These are phyloP conservation scores for Cotesia congregata DNA, from an alignment of 2,888 invertebrate genomes.

Conservation along the genomic window DNA sequence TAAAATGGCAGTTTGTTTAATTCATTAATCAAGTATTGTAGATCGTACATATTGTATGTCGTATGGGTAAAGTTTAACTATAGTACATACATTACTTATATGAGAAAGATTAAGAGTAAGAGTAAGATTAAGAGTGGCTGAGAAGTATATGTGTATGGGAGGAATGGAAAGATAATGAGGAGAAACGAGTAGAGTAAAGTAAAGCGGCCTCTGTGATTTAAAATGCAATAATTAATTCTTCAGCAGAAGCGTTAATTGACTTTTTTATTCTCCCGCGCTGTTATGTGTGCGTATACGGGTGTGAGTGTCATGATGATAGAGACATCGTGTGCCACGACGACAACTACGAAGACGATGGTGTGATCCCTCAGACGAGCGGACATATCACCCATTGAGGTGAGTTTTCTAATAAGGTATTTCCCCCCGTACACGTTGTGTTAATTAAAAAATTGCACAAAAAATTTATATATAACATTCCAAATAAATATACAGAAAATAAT, in stretches of 20 bases:
- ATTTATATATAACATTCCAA: slow-evolving; percentile 10
- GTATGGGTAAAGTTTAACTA: not conserved
- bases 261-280: slow-evolving; percentile 29
- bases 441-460: slow-evolving; percentile 34
- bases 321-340: slow-evolving; percentile 23
- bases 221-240: slow-evolving; percentile 30
- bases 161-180: slow-evolving; percentile 16
- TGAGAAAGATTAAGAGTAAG: not conserved
- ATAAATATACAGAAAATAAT: not conserved
- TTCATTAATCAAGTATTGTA: slow-evolving; percentile 11
- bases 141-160: not conserved
- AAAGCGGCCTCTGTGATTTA: slow-evolving; percentile 16
- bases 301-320: slow-evolving; percentile 23
- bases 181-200: not conserved
- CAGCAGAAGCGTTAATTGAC: slow-evolving; percentile 33
- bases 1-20: slow-evolving; percentile 10
- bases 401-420: slow-evolving; percentile 38
- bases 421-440: slow-evolving; percentile 19
- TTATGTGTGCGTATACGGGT: slow-evolving; percentile 8
- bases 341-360: slow-evolving; percentile 9
- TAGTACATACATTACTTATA: not conserved
- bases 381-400: slow-evolving; percentile 1
- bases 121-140: not conserved
- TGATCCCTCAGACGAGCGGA: slow-evolving; percentile 23
- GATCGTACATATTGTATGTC: not conserved